phyloP scores from a whole-genome alignment of 2,797 vertebrate species.

The Pyrocephalus nanus region DNA sequence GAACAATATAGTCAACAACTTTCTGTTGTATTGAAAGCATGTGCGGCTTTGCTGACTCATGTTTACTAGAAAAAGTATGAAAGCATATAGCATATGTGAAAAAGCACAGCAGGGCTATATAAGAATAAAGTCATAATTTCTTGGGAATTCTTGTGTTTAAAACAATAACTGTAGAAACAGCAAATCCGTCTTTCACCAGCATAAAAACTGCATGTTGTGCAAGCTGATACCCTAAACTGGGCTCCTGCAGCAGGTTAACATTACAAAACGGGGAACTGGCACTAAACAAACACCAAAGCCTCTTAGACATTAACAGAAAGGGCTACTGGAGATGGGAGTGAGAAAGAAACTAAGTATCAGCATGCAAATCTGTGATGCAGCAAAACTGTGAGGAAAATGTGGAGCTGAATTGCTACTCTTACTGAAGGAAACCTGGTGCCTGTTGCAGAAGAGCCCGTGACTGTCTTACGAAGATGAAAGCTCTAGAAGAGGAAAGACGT shows the following conservation, averaged over 20 bases:
- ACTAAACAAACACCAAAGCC: neutral
- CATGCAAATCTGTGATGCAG: neutral
- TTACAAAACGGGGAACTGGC: neutral
- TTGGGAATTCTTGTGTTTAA: fast-evolving
- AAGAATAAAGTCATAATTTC: neutral
- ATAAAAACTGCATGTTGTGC: neutral
- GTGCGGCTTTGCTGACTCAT: neutral
- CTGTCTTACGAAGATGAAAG: neutral
- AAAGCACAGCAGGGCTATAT: neutral
- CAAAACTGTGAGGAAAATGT: neutral
- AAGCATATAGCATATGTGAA: neutral
- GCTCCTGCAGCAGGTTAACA: neutral
- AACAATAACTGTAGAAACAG: neutral
- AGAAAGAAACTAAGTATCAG: neutral
- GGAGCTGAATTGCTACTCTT: neutral
- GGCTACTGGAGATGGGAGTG: neutral
- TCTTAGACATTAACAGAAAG: neutral
- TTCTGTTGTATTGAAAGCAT: neutral
- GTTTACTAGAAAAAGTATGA: neutral
- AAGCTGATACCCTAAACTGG: neutral
- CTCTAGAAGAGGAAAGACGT: neutral
- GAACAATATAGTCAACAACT: neutral
- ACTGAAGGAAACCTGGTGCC: neutral
- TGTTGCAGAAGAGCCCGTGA: neutral
- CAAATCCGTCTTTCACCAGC: neutral